Conservation (phyloP, 2,113 vertebrate species). For the Microtus ochrogaster region DNA sequence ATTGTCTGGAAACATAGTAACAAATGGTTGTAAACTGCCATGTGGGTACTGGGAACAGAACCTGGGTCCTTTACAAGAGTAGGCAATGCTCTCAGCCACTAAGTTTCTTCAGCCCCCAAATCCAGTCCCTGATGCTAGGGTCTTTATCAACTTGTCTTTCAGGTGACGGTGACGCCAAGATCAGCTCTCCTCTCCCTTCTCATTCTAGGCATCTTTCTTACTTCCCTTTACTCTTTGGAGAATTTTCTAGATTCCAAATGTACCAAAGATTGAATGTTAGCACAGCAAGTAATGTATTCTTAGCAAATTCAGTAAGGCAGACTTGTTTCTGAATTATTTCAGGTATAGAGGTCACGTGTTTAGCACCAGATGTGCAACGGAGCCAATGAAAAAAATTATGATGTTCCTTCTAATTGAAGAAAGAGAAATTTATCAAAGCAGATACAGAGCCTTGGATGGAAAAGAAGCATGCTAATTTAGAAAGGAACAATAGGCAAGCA, state of each 20-base stretch:
- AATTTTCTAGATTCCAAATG: not conserved
- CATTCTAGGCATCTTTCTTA: not conserved
- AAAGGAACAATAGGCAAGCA: not conserved
- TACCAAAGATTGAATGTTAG: not conserved
- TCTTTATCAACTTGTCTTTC: not conserved
- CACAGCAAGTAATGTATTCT: not conserved
- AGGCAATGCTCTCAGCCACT: not conserved
- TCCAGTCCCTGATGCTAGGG: not conserved
- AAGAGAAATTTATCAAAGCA: not conserved
- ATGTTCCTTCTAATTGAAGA: not conserved
- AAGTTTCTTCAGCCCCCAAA: not conserved
- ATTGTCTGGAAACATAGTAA: not conserved
- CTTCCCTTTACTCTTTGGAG: not conserved
- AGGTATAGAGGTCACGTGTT: not conserved
- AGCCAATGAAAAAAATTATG: conserved; percentile 15
- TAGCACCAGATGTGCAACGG: not conserved
- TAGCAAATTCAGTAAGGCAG: not conserved
- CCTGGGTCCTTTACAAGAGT: not conserved
- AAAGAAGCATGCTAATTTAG: not conserved
- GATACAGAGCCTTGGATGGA: not conserved
- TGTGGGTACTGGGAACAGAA: not conserved
- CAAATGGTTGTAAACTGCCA: not conserved
- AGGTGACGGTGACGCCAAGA: not conserved
- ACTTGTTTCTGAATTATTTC: not conserved
- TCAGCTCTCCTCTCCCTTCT: not conserved